Evolutionary conservation across 2,113 vertebrate genomes (phyloP).

Genomic region (Grantiella picta): DNA sequence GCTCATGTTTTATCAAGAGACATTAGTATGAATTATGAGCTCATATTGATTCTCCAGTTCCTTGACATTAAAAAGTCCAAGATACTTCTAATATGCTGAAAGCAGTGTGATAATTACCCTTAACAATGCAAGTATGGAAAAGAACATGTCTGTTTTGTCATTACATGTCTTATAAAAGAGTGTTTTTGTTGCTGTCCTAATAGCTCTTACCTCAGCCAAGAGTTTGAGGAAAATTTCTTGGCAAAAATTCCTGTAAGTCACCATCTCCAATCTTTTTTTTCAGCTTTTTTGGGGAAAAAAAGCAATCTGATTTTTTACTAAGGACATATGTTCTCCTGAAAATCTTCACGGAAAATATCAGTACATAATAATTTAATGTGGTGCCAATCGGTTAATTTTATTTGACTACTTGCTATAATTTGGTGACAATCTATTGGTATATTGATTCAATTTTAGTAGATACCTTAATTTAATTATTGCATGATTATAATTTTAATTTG

Average conservation of each 20-base stretch:
- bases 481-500: neutral
- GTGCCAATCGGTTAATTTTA: neutral
- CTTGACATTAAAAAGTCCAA: neutral
- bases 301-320: neutral
- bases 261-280: neutral
- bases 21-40: neutral
- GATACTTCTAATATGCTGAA: neutral
- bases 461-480: slow-evolving; percentile 1
- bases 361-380: neutral
- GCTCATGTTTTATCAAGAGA: neutral
- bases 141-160: neutral
- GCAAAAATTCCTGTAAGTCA: neutral
- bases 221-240: neutral
- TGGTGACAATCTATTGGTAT: neutral
- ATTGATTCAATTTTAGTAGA: slow-evolving; percentile 3
- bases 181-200: neutral
- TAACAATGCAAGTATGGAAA: neutral
- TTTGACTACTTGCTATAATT: neutral
- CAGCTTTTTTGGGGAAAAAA: neutral
- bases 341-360: neutral
- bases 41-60: neutral
- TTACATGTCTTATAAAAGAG: neutral
- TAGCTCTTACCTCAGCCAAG: neutral
- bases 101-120: neutral
- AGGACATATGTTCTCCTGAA: neutral